Percentiles rank a stretch among this genome's conserved stretches.
Evolutionary conservation across 2,113 vertebrate genomes (phyloP).

Genomic region (Gobiocypris rarus): DNA sequence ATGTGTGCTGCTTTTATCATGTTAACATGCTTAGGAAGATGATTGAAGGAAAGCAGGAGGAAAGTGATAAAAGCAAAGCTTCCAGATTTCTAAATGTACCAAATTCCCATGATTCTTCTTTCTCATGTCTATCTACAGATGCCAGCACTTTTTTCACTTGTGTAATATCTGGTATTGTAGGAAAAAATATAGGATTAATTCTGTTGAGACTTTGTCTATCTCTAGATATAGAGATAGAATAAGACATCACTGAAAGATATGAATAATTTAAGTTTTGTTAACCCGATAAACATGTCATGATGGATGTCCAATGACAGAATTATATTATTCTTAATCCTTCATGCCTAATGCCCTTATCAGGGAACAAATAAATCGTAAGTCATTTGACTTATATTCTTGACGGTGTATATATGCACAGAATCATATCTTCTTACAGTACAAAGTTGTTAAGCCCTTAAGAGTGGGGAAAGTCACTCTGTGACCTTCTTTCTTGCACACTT

Average conservation of each 20-base stretch:
- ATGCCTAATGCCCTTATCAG: background rate
- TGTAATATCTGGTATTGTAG: constrained; percentile 22
- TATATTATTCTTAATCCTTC: background rate
- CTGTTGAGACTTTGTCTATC: background rate
- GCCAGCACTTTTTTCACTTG: constrained; percentile 6
- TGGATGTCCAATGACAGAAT: background rate
- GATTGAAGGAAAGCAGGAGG: background rate
- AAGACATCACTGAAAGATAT: constrained; percentile 4
- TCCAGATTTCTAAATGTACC: constrained; percentile 19
- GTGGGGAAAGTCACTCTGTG: background rate
- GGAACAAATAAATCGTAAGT: background rate
- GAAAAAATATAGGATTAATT: constrained; percentile 20
- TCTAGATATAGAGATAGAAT: background rate
- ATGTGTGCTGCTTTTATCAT: background rate
- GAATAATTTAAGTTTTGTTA: constrained; percentile 16
- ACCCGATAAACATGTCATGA: background rate
- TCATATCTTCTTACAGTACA: constrained; percentile 7
- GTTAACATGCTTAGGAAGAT: background rate
- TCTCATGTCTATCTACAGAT: constrained; percentile 28
- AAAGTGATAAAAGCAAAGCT: constrained; percentile 7
- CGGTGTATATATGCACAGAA: background rate
- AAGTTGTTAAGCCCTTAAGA: constrained; percentile 2
- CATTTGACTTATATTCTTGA: background rate
- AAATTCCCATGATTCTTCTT: constrained; percentile 8
- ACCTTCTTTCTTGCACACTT: constrained; percentile 44